A percentile compares a stretch with the other conserved stretches of the same genome.
Conservation (phyloP, 2,888 invertebrate species). For the Scaptodrosophila latifasciaeformis region DNA sequence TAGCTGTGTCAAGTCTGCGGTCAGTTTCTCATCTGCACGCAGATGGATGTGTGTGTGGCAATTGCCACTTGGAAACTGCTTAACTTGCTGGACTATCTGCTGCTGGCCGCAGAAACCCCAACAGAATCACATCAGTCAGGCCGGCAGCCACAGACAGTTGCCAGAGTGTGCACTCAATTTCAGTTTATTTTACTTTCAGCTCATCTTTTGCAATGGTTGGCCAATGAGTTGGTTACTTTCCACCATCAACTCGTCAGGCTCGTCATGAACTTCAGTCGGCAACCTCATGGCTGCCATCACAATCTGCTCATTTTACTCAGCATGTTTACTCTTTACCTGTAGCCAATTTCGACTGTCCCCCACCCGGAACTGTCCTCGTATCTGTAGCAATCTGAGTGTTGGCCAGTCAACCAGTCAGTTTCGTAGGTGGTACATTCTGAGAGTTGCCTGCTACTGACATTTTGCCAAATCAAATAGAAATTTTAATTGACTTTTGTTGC, state of each 20-base stretch:
- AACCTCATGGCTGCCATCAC: background rate
- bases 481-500: constrained; percentile 65
- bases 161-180: constrained; percentile 47
- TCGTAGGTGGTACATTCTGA: too few species aligned
- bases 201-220: constrained; percentile 45
- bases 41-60: too few species aligned
- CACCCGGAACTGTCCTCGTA: too few species aligned
- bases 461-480: constrained; percentile 67
- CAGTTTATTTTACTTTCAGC: constrained; percentile 58
- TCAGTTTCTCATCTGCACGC: too few species aligned
- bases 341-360: constrained; percentile 50
- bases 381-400: too few species aligned
- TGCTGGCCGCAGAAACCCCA: background rate
- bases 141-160: too few species aligned
- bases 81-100: constrained; percentile 9
- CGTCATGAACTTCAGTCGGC: constrained; percentile 8
- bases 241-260: constrained; percentile 38
- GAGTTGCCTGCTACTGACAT: too few species aligned
- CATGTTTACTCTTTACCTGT: constrained; percentile 50
- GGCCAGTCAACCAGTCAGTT: constrained; percentile 33
- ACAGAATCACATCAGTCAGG: background rate
- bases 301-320: background rate
- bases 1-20: background rate
- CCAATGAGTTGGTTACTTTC: constrained; percentile 34
- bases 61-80: constrained; percentile 16